Percentiles rank a stretch among this genome's conserved stretches.
These are phyloP conservation scores for Zoanthus sansibaricus DNA, from an alignment of 92 coral and sea anemone genomes.

Conservation along the genomic window DNA sequence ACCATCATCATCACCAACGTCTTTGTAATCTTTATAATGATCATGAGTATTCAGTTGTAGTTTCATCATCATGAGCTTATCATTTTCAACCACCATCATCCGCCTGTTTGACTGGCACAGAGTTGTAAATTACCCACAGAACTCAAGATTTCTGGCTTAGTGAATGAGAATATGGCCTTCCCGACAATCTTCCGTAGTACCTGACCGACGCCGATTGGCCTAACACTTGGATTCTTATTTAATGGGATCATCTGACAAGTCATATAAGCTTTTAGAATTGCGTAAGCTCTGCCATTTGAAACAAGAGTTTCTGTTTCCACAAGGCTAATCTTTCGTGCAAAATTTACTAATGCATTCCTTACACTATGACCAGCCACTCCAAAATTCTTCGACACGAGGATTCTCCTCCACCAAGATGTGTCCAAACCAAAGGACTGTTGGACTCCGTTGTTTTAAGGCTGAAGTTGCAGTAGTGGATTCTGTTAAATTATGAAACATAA, in stretches of 20 bases:
- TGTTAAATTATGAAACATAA: not conserved
- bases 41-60: too few species aligned
- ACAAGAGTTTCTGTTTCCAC: not conserved
- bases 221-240: not conserved
- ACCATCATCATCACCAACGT: too few species aligned
- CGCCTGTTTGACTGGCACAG: not conserved
- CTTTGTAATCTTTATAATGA: too few species aligned
- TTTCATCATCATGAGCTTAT: too few species aligned
- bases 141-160: not conserved
- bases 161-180: not conserved
- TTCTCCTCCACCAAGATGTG: not conserved
- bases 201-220: not conserved
- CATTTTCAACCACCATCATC: too few species aligned
- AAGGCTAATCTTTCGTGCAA: not conserved
- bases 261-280: too few species aligned
- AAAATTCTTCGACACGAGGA: not conserved
- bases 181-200: not conserved
- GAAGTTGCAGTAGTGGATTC: not conserved
- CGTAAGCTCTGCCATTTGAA: not conserved
- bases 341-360: not conserved
- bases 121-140: not conserved
- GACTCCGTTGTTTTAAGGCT: not conserved
- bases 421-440: not conserved
- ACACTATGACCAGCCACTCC: not conserved
- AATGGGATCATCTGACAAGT: not conserved